These are phyloP conservation scores for Nixonia krombeini DNA, from an alignment of 1,140 invertebrate genomes.

Conservation along the genomic window DNA sequence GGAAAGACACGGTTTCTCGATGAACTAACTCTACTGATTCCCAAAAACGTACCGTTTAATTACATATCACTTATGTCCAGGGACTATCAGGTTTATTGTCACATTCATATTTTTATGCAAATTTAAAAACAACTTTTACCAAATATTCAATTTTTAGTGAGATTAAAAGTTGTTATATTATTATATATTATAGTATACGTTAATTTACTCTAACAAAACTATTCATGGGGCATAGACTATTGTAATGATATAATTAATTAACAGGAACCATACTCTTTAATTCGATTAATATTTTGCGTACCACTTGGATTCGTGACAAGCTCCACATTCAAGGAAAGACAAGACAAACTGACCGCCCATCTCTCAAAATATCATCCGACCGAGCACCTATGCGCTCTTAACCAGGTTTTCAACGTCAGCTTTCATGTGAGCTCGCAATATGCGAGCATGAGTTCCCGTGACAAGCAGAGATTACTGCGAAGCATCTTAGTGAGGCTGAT, in stretches of 20 bases:
- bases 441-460: constrained; percentile 19
- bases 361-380: constrained; percentile 55
- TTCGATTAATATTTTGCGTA: constrained; percentile 66
- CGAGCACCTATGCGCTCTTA: constrained; percentile 69
- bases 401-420: constrained; percentile 73
- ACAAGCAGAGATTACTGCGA: constrained; percentile 58
- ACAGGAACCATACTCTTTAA: constrained; percentile 64
- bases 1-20: constrained; percentile 75
- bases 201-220: no score
- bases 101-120: constrained; percentile 13
- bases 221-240: no score
- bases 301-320: constrained; percentile 63
- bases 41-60: constrained; percentile 61
- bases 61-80: constrained; percentile 59
- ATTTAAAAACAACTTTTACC: not conserved
- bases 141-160: no score
- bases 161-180: no score
- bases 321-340: constrained; percentile 59
- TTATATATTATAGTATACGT: no score
- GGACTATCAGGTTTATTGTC: constrained; percentile 59
- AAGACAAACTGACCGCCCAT: constrained; percentile 61
- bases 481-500: constrained; percentile 59
- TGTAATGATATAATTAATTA: no score
- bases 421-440: constrained; percentile 66
- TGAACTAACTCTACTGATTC: constrained; percentile 71